Conservation (phyloP, 2,113 vertebrate species). For the Romanogobio albipinnatus region DNA sequence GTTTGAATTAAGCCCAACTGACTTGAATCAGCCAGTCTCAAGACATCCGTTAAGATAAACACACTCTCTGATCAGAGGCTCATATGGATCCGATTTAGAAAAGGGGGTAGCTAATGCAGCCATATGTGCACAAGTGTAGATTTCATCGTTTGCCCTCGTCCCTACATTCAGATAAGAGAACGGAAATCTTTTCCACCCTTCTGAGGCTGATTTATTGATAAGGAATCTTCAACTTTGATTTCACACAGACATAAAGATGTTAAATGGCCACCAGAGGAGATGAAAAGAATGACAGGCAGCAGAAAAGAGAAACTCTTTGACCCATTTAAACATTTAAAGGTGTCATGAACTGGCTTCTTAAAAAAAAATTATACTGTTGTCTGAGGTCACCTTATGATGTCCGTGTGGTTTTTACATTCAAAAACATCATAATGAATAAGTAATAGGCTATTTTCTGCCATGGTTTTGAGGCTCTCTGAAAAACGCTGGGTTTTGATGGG, state of each 20-base stretch:
- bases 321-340: not conserved
- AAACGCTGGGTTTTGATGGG: no score
- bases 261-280: not conserved
- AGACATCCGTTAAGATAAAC: constrained; percentile 16
- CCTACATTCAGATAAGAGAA: constrained; percentile 30
- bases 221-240: not conserved
- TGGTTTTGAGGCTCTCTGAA: no score
- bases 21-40: not conserved
- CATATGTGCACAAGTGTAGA: constrained; percentile 11
- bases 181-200: not conserved
- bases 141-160: constrained; percentile 8
- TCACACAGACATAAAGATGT: constrained; percentile 11
- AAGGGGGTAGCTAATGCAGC: not conserved
- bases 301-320: not conserved
- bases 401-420: no score
- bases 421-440: no score
- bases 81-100: constrained; percentile 14
- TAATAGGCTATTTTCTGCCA: no score
- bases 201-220: constrained; percentile 36
- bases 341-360: no score
- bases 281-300: not conserved
- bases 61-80: not conserved
- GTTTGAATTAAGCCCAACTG: not conserved
- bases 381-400: no score
- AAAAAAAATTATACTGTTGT: no score